These are phyloP conservation scores for Listronotus bonariensis DNA, from an alignment of 1,140 invertebrate species.

Conservation along the genomic window DNA sequence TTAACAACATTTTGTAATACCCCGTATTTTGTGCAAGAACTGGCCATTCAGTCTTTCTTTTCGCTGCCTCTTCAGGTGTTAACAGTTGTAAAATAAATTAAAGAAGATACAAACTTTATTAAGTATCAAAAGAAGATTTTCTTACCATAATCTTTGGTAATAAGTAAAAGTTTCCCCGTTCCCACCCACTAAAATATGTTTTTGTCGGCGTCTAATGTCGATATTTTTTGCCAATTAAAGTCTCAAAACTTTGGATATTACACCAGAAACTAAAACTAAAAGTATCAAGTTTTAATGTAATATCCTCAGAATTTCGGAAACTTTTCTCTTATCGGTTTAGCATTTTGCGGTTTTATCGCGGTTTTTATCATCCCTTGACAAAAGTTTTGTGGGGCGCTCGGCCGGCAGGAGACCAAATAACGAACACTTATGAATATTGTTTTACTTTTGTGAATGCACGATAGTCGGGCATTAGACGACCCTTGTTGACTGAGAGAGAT, in stretches of 20 bases:
- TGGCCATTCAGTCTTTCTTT: no score
- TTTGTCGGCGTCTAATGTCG: not conserved
- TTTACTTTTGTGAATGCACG: not conserved
- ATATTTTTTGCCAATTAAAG: constrained; percentile 30
- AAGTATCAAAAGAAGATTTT: no score
- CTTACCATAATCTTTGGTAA: no score
- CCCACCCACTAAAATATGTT: not conserved
- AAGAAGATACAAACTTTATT: no score
- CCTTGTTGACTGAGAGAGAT: no score
- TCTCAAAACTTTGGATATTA: constrained; percentile 31
- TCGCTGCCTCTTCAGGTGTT: no score
- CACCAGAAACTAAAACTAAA: constrained; percentile 32
- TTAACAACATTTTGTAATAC: no score
- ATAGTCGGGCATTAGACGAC: constrained; percentile 4
- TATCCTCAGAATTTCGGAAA: constrained; percentile 33
- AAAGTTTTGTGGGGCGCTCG: not conserved
- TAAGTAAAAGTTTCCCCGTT: no score
- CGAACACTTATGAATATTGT: constrained; percentile 19
- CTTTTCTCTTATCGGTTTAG: constrained; percentile 37
- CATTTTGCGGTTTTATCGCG: constrained; percentile 33
- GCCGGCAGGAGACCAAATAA: constrained; percentile 8
- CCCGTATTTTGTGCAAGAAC: no score
- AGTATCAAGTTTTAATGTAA: constrained; percentile 38
- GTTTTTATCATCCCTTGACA: constrained; percentile 29
- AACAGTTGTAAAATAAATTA: no score